Percentiles rank a stretch among this genome's conserved stretches.
Conservation (phyloP, 2,113 vertebrate species). For the Sinocyclocheilus rhinocerous region DNA sequence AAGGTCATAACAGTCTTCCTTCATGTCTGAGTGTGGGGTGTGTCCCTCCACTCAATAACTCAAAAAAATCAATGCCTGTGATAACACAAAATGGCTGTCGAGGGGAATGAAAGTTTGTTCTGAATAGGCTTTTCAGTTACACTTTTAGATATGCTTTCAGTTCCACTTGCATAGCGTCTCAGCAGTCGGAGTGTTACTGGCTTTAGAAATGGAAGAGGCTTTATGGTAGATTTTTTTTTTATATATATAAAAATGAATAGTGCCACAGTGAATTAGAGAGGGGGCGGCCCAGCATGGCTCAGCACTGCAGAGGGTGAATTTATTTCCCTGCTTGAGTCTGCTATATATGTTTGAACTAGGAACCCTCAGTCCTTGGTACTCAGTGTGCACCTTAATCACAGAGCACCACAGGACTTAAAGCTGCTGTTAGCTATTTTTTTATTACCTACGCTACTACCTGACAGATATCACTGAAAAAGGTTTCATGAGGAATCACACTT, state of each 20-base stretch:
- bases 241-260: neutral
- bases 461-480: neutral
- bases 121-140: neutral
- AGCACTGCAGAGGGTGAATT: neutral
- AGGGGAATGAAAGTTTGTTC: constrained; percentile 6
- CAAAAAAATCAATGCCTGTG: constrained; percentile 44
- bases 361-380: neutral
- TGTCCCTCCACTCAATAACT: constrained; percentile 57
- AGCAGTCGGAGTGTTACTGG: neutral
- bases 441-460: neutral
- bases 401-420: neutral
- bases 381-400: neutral
- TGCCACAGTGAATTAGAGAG: constrained; percentile 9
- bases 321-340: neutral
- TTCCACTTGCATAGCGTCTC: neutral
- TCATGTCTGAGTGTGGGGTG: constrained; percentile 54
- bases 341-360: neutral
- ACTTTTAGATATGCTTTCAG: constrained; percentile 9
- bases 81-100: constrained; percentile 45
- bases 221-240: neutral
- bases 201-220: neutral
- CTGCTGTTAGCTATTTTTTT: neutral
- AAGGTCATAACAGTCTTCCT: constrained; percentile 57
- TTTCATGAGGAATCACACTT: neutral
- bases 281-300: neutral